Base-by-base conservation (phyloP, 2,797 vertebrate species). In the Triplophysa bombifrons region DNA sequence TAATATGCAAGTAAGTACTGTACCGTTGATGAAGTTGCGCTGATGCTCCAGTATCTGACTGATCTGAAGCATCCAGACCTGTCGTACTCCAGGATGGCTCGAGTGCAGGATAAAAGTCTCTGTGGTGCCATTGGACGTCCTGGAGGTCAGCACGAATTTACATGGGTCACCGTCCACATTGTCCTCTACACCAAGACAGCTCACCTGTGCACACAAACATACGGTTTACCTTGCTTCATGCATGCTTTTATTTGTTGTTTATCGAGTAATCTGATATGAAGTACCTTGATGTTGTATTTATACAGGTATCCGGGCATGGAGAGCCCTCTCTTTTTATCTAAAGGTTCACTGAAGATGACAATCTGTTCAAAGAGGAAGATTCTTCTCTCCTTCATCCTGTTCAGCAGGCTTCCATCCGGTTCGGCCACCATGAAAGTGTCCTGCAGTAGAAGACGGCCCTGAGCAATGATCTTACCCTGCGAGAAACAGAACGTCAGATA, bases 311-410 rank as follows among this genome's bases (percentile, higher is more conserved):
- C 96, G 0, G 97, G 97, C 93, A 96, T 92, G 72, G 96, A 97
- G 93, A 96, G 97, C 81, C 97, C 98, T 90, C 95, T 98, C 92
- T 98, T 99, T 91, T 96, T 98, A 90, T 99, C 98, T 67, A 98
- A 93, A 10, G 95, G 97, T 87, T 99, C 98, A 53, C 98, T 99
- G 89, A 99, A 98, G 90, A 99, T 98, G 84, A 99, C 92, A 69
- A 98, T 94, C 93, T 99, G 98, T 88, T 99, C 98, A 70, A 99
- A 99, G 74, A 99, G 94, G 93, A 99, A 99, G 83, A 99, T 95
- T 80, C 97, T 95, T 89, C 97, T 95, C 90, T 99, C 98, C 86
- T 92, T 98, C 94, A 96, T 96, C 75, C 95, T 94, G 82, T 95
- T 94, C 74, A 95, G 90, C 80, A 94, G 90, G 67, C 94, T 87